Conservation (phyloP, 92 coral and sea anemone genomes). For the Diadumene lineata region DNA sequence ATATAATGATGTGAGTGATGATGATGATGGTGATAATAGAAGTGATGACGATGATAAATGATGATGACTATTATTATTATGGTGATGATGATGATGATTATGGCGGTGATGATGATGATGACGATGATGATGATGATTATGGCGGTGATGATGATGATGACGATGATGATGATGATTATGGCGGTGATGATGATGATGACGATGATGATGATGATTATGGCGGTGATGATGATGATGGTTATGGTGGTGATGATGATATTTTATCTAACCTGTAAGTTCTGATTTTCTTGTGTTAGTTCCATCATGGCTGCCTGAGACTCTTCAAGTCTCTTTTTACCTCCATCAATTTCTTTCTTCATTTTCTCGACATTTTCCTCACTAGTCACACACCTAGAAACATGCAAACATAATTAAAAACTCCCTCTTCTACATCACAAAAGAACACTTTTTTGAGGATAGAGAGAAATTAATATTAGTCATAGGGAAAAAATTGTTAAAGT, state of each 20-base stretch:
- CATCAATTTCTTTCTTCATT: slow-evolving; percentile 64
- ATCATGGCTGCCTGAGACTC: slow-evolving; percentile 92
- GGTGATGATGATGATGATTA: not conserved
- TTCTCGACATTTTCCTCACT: slow-evolving; percentile 82
- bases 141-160: not conserved
- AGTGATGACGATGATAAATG: not conserved
- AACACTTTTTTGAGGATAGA: too few relatives aligned
- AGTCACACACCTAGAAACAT: slow-evolving; percentile 60
- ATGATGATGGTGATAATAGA: not conserved
- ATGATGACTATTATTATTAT: not conserved
- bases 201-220: not conserved
- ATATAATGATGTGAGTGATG: not conserved
- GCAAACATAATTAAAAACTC: not conserved
- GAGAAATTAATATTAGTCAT: too few relatives aligned
- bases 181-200: not conserved
- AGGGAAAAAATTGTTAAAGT: too few relatives aligned
- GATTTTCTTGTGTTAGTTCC: slow-evolving; percentile 96
- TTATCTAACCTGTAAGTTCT: slow-evolving; percentile 78
- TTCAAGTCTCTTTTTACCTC: slow-evolving; percentile 63
- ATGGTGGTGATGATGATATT: not conserved
- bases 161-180: not conserved
- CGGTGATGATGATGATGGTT: not conserved
- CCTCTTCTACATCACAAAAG: too few relatives aligned
- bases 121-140: not conserved
- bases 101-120: not conserved